Evolutionary conservation across 2,113 vertebrate species (phyloP).

Genomic region (Coreoperca whiteheadi): DNA sequence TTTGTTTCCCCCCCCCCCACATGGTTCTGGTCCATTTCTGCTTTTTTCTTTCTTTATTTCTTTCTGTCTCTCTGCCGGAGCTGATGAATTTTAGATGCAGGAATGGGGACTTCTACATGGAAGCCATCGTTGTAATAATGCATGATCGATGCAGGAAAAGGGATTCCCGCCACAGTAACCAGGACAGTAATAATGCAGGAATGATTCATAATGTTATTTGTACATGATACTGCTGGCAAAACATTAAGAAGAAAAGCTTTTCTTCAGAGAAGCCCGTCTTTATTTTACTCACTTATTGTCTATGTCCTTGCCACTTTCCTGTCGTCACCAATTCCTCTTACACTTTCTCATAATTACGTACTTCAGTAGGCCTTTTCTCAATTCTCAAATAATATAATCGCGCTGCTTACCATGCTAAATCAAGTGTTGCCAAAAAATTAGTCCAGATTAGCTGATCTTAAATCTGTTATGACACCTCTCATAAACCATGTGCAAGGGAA

Average conservation of each 20-base stretch:
- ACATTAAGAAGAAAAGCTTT: slow-evolving; percentile 6
- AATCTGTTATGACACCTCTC: slow-evolving; percentile 55
- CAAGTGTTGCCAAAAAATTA: slow-evolving; percentile 34
- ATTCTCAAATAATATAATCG: slow-evolving; percentile 8
- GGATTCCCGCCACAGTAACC: slow-evolving; percentile 10
- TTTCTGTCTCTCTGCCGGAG: not conserved
- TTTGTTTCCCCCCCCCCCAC: not conserved
- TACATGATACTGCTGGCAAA: slow-evolving; percentile 4
- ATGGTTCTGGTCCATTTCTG: slow-evolving; percentile 9
- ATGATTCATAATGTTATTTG: slow-evolving; percentile 30
- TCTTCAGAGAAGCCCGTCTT: not conserved
- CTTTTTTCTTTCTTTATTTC: not conserved
- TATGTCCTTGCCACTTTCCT: not conserved
- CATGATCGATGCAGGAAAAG: slow-evolving; percentile 37
- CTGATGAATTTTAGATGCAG: slow-evolving; percentile 32
- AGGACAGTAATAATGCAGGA: not conserved
- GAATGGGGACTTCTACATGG: not conserved
- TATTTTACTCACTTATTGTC: not conserved
- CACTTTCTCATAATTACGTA: slow-evolving; percentile 44
- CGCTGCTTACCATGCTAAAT: slow-evolving; percentile 15
- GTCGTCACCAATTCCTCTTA: slow-evolving; percentile 30
- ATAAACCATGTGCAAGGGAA: slow-evolving; percentile 18
- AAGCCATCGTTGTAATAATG: slow-evolving; percentile 26
- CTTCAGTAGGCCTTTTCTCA: slow-evolving; percentile 13
- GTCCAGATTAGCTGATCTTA: slow-evolving; percentile 33